phyloP scores from a whole-genome alignment of 2,888 invertebrate species.

The Ectemnius lituratus region DNA sequence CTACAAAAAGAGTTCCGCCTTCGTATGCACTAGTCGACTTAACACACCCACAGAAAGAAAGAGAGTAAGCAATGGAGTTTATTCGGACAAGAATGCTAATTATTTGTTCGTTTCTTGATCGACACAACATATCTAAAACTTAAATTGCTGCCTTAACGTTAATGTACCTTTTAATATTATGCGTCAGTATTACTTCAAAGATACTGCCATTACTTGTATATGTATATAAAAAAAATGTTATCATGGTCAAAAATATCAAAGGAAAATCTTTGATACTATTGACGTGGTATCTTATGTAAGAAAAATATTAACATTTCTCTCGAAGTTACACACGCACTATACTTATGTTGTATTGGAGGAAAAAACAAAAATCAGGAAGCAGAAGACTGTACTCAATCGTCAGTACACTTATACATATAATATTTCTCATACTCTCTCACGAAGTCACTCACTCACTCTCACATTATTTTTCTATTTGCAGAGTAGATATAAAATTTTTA shows the following conservation, averaged over 20 bases:
- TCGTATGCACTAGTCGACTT: constrained; percentile 22
- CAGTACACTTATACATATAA: constrained; percentile 47
- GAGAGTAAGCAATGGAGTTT: constrained; percentile 50
- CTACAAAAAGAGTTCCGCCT: constrained; percentile 32
- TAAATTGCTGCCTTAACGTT: constrained; percentile 53
- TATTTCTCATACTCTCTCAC: constrained; percentile 39
- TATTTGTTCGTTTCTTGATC: constrained; percentile 51
- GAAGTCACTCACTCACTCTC: constrained; percentile 38
- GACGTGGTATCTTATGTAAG: constrained; percentile 52
- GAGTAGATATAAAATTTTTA: constrained; percentile 65
- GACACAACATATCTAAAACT: constrained; percentile 50
- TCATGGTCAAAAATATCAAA: constrained; percentile 45
- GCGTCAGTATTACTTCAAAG: constrained; percentile 42
- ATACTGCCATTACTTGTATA: constrained; percentile 37
- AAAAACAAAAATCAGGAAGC: constrained; percentile 59
- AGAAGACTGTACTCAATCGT: constrained; percentile 49
- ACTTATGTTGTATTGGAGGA: constrained; percentile 50
- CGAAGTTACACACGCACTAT: constrained; percentile 47
- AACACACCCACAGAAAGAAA: constrained; percentile 57
- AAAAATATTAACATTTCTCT: constrained; percentile 62
- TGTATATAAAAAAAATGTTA: constrained; percentile 42
- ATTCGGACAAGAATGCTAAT: constrained; percentile 38
- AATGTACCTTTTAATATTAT: constrained; percentile 45
- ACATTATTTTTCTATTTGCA: constrained; percentile 44
- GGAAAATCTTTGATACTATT: constrained; percentile 44